Percentiles rank a stretch among this genome's conserved stretches.
Evolutionary conservation across 2,797 vertebrate species (phyloP).

Genomic region (Balearica regulorum): DNA sequence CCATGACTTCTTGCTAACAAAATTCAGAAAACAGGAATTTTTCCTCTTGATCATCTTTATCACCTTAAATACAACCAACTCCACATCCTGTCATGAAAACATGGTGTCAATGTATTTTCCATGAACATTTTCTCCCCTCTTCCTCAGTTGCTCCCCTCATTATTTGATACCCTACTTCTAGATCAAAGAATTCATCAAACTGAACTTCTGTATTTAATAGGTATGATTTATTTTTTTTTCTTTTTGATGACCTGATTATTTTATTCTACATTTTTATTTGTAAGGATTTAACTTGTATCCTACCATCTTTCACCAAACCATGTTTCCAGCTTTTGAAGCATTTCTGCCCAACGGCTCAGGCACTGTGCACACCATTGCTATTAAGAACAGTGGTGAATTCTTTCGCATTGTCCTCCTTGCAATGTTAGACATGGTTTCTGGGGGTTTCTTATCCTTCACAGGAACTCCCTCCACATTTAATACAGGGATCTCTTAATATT

Average conservation of each 20-base stretch:
- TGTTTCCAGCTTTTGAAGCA: neutral
- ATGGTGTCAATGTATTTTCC: neutral
- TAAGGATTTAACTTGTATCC: neutral
- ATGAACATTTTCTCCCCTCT: neutral
- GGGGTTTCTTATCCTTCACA: neutral
- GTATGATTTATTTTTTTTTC: neutral
- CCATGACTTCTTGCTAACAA: conserved; percentile 14
- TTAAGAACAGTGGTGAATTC: neutral
- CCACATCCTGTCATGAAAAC: neutral
- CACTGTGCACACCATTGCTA: neutral
- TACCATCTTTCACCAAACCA: neutral
- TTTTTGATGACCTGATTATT: neutral
- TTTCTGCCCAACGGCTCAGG: neutral
- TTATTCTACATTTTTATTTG: neutral
- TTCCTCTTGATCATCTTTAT: conserved; percentile 1
- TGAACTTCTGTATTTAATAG: neutral
- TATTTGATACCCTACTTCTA: neutral
- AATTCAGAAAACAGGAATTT: neutral
- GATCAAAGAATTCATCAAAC: neutral
- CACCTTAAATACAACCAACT: neutral
- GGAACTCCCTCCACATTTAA: neutral
- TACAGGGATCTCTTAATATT: neutral
- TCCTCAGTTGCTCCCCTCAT: neutral
- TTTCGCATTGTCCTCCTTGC: neutral
- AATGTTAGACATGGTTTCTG: neutral